Evolutionary conservation across 2,888 invertebrate species (phyloP), one percentile per base, ranked within the genome.

Genomic region (Caenorhabditis doughertyi): DNA sequence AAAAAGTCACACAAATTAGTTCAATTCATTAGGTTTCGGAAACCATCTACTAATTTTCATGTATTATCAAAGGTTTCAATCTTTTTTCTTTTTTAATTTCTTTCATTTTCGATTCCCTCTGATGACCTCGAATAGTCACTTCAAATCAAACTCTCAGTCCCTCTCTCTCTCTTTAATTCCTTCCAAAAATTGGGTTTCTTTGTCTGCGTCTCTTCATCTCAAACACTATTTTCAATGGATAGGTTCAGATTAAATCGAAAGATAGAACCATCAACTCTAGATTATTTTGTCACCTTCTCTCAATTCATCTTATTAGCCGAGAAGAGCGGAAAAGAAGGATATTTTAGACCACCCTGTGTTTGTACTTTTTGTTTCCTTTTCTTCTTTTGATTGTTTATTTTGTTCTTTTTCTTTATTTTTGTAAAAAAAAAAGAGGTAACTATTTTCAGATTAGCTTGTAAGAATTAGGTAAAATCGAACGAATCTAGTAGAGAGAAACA

Each of bases 91-190:
- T 13, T 64, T 58, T 60, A 44, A 53, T 55, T 44, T 29, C n/a
- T 27, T 32, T 29, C 39, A n/a, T 44, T 44, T 68, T n/a, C 67
- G 32, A 32, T 47, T 21, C 65, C 32, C 44, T 29, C 58, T 29
- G 44, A 3, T 42, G 60, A 60, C 71, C 60, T 56, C 58, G 21
- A 71, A 58, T 65, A 58, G 77, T 77, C 77, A 77, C 68, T 77
- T 77, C 68, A 62, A 77, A 77, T 77, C 77, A 77, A 77, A 77
- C 74, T n/a, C n/a, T 76, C 74, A 53, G 53, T 27, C 39, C 16
- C 32, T 9, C 32, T 32, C 32, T 32, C 9, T 32, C 9, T 9
- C 32, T 32, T 9, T 32, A 32, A 39, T 39, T 39, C 39, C 39
- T 64, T 67, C 44, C 47, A 65, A 62, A 58, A 72, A 72, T 72